Conservation (phyloP, 2,888 invertebrate species). For the Venusia cambrica region DNA sequence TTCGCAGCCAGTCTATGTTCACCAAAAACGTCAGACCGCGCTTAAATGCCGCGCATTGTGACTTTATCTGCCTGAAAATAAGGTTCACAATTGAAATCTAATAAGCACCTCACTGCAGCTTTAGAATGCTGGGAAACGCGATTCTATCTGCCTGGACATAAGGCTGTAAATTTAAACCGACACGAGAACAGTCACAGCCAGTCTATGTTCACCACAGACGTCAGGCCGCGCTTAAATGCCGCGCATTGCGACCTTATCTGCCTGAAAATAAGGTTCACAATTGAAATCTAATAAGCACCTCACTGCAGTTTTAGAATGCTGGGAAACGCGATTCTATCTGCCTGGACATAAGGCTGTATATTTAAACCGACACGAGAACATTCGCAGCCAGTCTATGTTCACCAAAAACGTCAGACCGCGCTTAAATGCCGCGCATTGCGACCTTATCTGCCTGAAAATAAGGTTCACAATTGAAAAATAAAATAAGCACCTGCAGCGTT, state of each 20-base stretch:
- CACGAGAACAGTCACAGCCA: constrained; percentile 97
- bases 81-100: no score
- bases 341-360: no score
- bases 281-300: no score
- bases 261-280: no score
- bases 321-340: no score
- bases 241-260: constrained; percentile 93
- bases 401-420: constrained; percentile 95
- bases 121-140: no score
- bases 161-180: no score
- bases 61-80: constrained; percentile 87
- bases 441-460: constrained; percentile 87
- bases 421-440: constrained; percentile 93
- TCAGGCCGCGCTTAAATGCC: constrained; percentile 94
- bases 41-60: constrained; percentile 93
- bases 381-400: constrained; percentile 94
- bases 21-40: constrained; percentile 95
- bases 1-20: constrained; percentile 94
- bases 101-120: no score
- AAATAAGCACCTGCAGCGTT: no score
- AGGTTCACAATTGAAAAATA: no score
- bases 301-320: no score
- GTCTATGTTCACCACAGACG: constrained; percentile 93
- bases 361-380: constrained; percentile 94
- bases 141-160: no score